These are phyloP conservation scores for Thereva nobilitata DNA, from an alignment of 2,888 invertebrate species.

Conservation along the genomic window DNA sequence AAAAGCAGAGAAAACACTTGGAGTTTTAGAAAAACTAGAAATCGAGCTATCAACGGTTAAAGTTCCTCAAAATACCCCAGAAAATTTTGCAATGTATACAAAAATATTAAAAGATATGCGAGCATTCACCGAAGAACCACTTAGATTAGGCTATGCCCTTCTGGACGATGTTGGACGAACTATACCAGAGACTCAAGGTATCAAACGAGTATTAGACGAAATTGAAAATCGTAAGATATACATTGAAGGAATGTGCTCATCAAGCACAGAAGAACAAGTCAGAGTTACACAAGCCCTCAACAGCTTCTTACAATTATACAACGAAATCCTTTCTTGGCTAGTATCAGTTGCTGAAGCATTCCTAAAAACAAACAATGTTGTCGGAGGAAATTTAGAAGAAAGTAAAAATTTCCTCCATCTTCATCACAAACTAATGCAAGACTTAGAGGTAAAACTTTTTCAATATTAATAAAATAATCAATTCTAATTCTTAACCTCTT, in stretches of 20 bases:
- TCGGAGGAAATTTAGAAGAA: slow-evolving; percentile 70
- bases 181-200: slow-evolving; percentile 68
- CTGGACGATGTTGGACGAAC: slow-evolving; percentile 69
- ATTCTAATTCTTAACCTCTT: slow-evolving; percentile 16
- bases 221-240: slow-evolving; percentile 74
- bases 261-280: slow-evolving; percentile 70
- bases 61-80: slow-evolving; percentile 67
- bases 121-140: slow-evolving; percentile 68
- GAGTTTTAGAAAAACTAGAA: slow-evolving; percentile 75
- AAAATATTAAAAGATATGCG: slow-evolving; percentile 69
- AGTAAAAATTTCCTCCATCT: slow-evolving; percentile 74
- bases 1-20: slow-evolving; percentile 72
- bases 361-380: slow-evolving; percentile 71
- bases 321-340: slow-evolving; percentile 74
- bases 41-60: slow-evolving; percentile 70
- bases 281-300: slow-evolving; percentile 70
- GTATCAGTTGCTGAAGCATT: slow-evolving; percentile 73
- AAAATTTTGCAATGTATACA: slow-evolving; percentile 69
- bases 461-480: neutral
- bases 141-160: slow-evolving; percentile 73
- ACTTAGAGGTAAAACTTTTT: slow-evolving; percentile 64
- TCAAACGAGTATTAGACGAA: slow-evolving; percentile 69
- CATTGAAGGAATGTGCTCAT: slow-evolving; percentile 66
- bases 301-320: slow-evolving; percentile 70
- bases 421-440: slow-evolving; percentile 73